Conservation (phyloP, 1,140 invertebrate species). For the Macrostomum lignano region DNA sequence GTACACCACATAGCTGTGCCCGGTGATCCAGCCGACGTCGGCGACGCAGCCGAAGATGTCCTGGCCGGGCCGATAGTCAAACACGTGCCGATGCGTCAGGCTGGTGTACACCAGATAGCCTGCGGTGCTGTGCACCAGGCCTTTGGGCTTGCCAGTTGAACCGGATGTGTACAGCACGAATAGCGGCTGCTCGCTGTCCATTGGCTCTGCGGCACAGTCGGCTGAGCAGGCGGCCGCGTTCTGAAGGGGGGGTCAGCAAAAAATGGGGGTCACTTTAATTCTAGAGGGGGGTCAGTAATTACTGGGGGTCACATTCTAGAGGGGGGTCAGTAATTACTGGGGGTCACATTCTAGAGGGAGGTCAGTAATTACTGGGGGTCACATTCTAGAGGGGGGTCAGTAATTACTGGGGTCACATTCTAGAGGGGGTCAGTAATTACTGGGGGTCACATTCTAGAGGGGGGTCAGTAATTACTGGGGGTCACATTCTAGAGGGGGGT, state of each 20-base stretch:
- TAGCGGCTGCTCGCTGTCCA: conserved; percentile 32
- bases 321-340: too few species aligned
- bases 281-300: too few species aligned
- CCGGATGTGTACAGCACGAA: conserved; percentile 82
- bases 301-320: too few species aligned
- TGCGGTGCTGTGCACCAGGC: conserved; percentile 65
- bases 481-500: too few species aligned
- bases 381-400: too few species aligned
- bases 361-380: too few species aligned
- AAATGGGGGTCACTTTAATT: conserved; percentile 76
- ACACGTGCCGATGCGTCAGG: conserved; percentile 41
- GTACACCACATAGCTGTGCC: conserved; percentile 33
- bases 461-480: too few species aligned
- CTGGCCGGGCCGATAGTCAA: conserved; percentile 51
- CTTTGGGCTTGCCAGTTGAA: conserved; percentile 85
- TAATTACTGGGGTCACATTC: too few species aligned
- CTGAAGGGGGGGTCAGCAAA: conserved; percentile 34
- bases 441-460: too few species aligned
- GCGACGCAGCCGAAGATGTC: conserved; percentile 34
- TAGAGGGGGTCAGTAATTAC: too few species aligned
- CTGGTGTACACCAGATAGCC: conserved; percentile 61
- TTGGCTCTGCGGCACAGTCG: conserved; percentile 34
- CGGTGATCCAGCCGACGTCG: conserved; percentile 36
- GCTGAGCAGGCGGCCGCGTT: too few species aligned
- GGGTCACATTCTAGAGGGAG: too few species aligned